Conservation (phyloP, 2,113 vertebrate species). For the Pelusios castaneus region DNA sequence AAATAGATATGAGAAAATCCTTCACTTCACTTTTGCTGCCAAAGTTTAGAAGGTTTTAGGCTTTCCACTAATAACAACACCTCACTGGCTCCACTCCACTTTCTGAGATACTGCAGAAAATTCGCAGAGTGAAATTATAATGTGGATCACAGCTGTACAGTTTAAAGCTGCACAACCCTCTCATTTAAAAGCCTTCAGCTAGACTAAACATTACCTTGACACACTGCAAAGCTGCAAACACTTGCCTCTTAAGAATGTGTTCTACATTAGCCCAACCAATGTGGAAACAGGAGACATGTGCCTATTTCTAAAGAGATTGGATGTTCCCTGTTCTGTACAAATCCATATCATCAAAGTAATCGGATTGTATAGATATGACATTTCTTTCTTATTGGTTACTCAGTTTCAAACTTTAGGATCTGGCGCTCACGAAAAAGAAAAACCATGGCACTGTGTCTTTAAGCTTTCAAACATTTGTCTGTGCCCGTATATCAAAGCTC, state of each 20-base stretch:
- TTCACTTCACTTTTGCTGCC: conserved; percentile 55
- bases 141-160: conserved; percentile 48
- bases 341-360: rapidly evolving
- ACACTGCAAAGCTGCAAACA: rapidly evolving
- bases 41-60: conserved; percentile 14
- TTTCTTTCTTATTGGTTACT: rapidly evolving
- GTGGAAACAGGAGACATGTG: rapidly evolving
- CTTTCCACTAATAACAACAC: conserved; percentile 4
- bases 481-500: conserved; percentile 86
- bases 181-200: not conserved
- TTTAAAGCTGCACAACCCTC: not conserved
- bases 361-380: rapidly evolving
- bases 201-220: not conserved
- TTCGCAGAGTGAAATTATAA: not conserved
- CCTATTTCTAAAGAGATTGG: not conserved
- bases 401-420: not conserved
- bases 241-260: not conserved
- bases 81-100: not conserved
- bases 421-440: conserved; percentile 24
- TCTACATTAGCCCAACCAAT: rapidly evolving
- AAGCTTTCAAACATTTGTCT: conserved; percentile 53
- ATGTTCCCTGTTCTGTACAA: not conserved
- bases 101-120: conserved; percentile 46
- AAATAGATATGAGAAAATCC: conserved; percentile 62
- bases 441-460: conserved; percentile 63